Conservation (phyloP, 2,113 vertebrate species). For the Microcebus griseorufus region DNA sequence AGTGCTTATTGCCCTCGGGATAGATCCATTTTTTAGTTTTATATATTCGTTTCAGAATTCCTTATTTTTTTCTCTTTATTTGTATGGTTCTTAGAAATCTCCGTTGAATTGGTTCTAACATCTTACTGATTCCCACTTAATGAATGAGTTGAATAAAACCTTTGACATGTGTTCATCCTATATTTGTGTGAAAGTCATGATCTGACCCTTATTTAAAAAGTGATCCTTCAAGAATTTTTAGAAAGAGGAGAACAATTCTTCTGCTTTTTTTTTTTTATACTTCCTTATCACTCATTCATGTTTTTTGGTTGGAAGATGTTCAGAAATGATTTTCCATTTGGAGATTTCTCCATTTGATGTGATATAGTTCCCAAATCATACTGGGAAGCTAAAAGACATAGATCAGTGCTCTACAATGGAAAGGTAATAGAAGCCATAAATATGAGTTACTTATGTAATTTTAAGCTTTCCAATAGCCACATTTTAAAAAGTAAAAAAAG, state of each 20-base stretch:
- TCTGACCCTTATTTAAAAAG: background rate
- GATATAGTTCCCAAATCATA: background rate
- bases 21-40: background rate
- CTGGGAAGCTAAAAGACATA: background rate
- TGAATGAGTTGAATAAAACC: background rate
- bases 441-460: background rate
- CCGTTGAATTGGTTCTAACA: background rate
- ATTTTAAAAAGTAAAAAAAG: background rate
- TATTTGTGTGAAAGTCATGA: background rate
- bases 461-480: background rate
- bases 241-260: background rate
- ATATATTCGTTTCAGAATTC: background rate
- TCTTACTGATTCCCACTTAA: background rate
- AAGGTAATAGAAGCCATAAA: background rate
- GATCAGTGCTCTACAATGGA: background rate
- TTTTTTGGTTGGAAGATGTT: background rate
- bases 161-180: background rate
- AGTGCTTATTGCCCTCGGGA: background rate
- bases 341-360: background rate
- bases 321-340: background rate
- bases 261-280: background rate
- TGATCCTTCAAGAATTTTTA: background rate
- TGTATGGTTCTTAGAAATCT: background rate
- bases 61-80: background rate
- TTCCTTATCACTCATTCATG: background rate